Base-by-base conservation (phyloP, 2,113 vertebrate species). In the Bos taurus region DNA sequence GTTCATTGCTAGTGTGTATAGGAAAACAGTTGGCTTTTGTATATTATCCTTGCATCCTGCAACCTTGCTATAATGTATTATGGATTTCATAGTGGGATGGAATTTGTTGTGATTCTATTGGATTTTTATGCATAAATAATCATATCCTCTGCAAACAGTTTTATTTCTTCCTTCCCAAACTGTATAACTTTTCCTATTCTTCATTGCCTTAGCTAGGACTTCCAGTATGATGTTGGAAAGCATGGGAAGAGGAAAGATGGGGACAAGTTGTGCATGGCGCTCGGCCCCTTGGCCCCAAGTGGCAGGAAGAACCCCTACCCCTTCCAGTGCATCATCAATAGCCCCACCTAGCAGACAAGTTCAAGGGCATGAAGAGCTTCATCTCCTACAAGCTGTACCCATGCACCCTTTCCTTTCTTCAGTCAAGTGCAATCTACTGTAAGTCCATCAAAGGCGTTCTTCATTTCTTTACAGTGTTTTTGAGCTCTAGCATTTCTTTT, bases 291-390 rank as follows among this genome's bases (percentile, higher is more conserved):
- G 99, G 99, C 5, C 99, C 99, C 0, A 99, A 99, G 98, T 99
- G 99, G 99, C 99, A 99, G 97, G 99, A 40, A 99, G 98, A 99
- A 99, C 97, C 99, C 99, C 0, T 99, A 99, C 95, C 99, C 99
- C 0, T 99, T 99, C 98, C 95, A 98, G 62, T 99, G 99, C 96
- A 99, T 99, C 46, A 99, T 99, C 0, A 99, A 99, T 36, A 99
- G 99, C 97, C 99, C 99, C 86, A 99, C 99, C 71, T 99, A 99
- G 94, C 99, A 99, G 99, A 99, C 99, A 99, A 99, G 98, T 99
- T 99, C 98, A 99, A 99, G 96, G 99, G 99, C 83, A 99, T 99
- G 99, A 99, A 99, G 97, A 99, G 99, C 91, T 99, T 99, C 98
- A 99, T 99, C 0, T 99, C 99, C 23, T 99, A 99, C 97, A 99